phyloP scores from a whole-genome alignment of 2,113 vertebrate genomes.

The Neogobius melanostomus region DNA sequence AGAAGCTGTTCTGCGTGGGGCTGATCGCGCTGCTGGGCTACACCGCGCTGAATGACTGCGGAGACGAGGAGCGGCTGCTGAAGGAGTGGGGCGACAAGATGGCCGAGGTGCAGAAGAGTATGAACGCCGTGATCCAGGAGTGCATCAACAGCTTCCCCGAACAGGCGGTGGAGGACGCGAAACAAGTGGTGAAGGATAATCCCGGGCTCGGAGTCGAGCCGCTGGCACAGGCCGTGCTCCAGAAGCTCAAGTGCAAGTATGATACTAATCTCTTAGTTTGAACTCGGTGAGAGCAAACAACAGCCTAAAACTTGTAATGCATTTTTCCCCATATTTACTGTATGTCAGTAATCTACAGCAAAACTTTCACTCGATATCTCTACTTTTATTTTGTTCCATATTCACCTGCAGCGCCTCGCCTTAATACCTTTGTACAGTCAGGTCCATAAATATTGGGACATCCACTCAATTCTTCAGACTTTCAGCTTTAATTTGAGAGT shows the following conservation, averaged over 20 bases:
- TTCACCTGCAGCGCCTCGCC: too few relatives aligned
- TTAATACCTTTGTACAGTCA: too few relatives aligned
- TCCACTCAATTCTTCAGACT: too few relatives aligned
- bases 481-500: too few relatives aligned
- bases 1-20: conserved; percentile 78
- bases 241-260: conserved; percentile 27
- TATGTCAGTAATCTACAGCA: too few relatives aligned
- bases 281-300: too few relatives aligned
- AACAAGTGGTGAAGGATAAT: conserved; percentile 61
- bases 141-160: conserved; percentile 73
- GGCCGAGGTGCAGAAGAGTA: conserved; percentile 70
- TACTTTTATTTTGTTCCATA: too few relatives aligned
- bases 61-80: conserved; percentile 69
- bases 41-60: conserved; percentile 64
- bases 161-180: conserved; percentile 68
- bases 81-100: conserved; percentile 74
- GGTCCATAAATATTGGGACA: too few relatives aligned
- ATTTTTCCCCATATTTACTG: too few relatives aligned
- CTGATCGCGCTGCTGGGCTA: conserved; percentile 77
- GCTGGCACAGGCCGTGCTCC: conserved; percentile 63
- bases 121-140: conserved; percentile 72
- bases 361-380: too few relatives aligned
- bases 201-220: conserved; percentile 56
- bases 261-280: too few relatives aligned
- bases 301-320: too few relatives aligned